Evolutionary conservation across 1,140 invertebrate genomes (phyloP).

Genomic region (Lethrus apterus): DNA sequence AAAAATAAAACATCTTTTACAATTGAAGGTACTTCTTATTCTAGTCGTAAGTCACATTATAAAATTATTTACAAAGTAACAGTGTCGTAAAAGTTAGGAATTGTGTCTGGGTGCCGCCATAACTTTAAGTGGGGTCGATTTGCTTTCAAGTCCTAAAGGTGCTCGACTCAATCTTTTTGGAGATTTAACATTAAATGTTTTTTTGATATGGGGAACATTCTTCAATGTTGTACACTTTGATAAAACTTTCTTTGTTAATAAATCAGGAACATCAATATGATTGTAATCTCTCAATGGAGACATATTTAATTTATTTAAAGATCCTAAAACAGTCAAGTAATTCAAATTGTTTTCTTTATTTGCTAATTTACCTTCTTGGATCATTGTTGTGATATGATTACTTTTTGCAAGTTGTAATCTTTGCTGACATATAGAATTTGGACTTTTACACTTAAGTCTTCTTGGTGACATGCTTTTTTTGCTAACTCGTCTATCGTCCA

Average conservation of each 20-base stretch:
- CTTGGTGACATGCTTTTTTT: constrained; percentile 30
- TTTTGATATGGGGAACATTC: constrained; percentile 31
- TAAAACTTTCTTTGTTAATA: background rate
- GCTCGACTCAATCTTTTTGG: constrained; percentile 18
- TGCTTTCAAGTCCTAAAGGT: background rate
- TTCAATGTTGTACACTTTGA: constrained; percentile 21
- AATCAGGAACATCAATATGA: constrained; percentile 9
- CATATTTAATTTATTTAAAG: constrained; percentile 12
- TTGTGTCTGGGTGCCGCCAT: background rate
- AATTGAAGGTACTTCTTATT: background rate
- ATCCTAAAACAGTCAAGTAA: constrained; percentile 3
- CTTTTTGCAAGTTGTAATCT: constrained; percentile 1
- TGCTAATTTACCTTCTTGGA: constrained; percentile 17
- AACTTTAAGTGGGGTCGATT: constrained; percentile 7
- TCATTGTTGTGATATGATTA: constrained; percentile 14
- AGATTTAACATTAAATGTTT: constrained; percentile 24
- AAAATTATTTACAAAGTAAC: too few species aligned
- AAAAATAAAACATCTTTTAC: background rate
- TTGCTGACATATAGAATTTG: constrained; percentile 19
- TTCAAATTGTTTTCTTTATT: constrained; percentile 19
- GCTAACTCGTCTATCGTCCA: constrained; percentile 19
- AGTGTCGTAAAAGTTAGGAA: too few species aligned
- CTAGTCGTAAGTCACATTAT: background rate
- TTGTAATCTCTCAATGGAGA: constrained; percentile 13
- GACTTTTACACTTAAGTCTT: constrained; percentile 23